These are phyloP conservation scores for Sylvia atricapilla DNA, from an alignment of 2,113 vertebrate species.

Conservation along the genomic window DNA sequence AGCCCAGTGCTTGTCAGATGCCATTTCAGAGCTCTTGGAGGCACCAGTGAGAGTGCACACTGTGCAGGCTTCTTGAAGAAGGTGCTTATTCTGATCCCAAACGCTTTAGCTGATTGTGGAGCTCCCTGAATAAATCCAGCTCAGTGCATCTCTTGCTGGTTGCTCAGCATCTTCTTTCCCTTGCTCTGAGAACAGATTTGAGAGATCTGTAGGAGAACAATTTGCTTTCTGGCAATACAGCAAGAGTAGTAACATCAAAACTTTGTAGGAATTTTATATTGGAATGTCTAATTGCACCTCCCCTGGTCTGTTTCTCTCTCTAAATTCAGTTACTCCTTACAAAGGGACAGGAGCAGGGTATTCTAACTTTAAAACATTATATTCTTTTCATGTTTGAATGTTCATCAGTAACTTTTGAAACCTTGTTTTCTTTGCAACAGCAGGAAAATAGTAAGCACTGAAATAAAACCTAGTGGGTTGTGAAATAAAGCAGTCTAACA, in stretches of 20 bases:
- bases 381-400: neutral
- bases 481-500: neutral
- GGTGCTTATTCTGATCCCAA: neutral
- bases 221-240: neutral
- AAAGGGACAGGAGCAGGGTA: neutral
- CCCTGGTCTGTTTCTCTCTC: neutral
- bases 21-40: neutral
- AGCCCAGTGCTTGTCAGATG: neutral
- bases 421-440: neutral
- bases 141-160: neutral
- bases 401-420: neutral
- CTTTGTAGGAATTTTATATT: neutral
- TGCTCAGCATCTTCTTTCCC: neutral
- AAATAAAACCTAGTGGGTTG: neutral
- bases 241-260: neutral
- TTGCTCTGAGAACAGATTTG: neutral
- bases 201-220: neutral
- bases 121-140: neutral
- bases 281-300: neutral
- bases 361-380: neutral
- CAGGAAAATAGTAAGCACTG: neutral
- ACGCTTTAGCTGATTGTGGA: neutral
- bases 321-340: neutral
- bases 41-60: neutral
- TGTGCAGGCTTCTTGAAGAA: neutral